Base-by-base conservation (phyloP, 1,140 invertebrate genomes). In the Drosophila neocordata region DNA sequence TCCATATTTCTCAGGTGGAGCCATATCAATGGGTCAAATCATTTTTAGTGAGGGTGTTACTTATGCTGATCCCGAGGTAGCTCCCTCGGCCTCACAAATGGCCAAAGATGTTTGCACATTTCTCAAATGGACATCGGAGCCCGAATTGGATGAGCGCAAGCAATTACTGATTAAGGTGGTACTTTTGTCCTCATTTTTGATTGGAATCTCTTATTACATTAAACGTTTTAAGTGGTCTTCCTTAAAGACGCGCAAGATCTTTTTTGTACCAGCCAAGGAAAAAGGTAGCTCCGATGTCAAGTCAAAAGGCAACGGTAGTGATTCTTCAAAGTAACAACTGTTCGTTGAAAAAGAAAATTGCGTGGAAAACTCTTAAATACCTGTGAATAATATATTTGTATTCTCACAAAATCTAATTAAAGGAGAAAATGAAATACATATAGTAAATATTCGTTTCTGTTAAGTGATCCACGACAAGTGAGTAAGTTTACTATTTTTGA, bases 1-100 rank as follows among this genome's bases (percentile, higher is more conserved):
- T 93, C 98, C 99, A 0, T 99, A 99, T 92, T 99, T 99, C 94
- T 94, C 96, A 1, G 98, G 98, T 38, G 98, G 98, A 53, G 97
- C 97, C 71, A 98, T 99, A 92, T 95, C 96, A 73, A 99, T 99
- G 99, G 98, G 97, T 2, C 97, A 99, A 93, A 95, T 94, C 6
- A 78, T 93, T 11, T 93, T 93, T 68, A 93, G 94, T 65, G 95
- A 95, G 82, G 92, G 93, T 68, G 76, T 97, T 20, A 96, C 97
- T 78, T 98, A 95, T 91, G 92, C 92, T 53, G 97, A 98, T 92
- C 96, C 96, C 59, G 96, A 96, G 62, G 99, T 99, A 53, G 96
- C 97, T 55, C 95, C 99, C 11, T 96, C 97, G 53, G 95, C 96
- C 52, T 97, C 96, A 90, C 99, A 99, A 92, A 92, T 99, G 79